Conservation (phyloP, 2,113 vertebrate species). For the Corythornis cristatus region DNA sequence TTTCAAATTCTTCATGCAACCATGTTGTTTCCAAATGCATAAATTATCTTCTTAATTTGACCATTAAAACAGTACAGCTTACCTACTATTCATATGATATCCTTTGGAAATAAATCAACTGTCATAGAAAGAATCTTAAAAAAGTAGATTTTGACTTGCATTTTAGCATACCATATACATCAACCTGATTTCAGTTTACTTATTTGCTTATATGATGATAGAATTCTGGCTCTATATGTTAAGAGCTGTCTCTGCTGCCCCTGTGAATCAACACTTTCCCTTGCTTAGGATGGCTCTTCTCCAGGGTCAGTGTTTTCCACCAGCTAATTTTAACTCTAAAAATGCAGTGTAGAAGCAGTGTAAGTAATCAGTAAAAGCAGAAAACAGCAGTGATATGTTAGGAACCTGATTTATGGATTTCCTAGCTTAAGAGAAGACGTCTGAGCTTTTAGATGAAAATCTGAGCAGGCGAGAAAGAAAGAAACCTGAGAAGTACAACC, state of each 20-base stretch:
- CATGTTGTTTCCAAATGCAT: background rate
- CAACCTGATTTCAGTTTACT: background rate
- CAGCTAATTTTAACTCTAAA: background rate
- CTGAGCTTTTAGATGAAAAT: background rate
- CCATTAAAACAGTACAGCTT: background rate
- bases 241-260: background rate
- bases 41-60: background rate
- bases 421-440: background rate
- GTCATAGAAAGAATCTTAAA: background rate
- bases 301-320: background rate
- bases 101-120: background rate
- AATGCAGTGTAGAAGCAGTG: background rate
- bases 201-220: background rate
- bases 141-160: background rate
- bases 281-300: background rate
- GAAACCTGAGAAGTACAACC: background rate
- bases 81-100: background rate
- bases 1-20: background rate
- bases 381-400: background rate
- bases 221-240: background rate
- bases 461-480: background rate
- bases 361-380: background rate
- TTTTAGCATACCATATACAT: background rate
- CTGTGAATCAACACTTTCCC: background rate
- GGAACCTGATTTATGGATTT: background rate